Evolutionary conservation across 92 coral and sea anemone genomes (phyloP), one percentile per base, ranked within the genome.

Genomic region (Epizoanthus fatuus): DNA sequence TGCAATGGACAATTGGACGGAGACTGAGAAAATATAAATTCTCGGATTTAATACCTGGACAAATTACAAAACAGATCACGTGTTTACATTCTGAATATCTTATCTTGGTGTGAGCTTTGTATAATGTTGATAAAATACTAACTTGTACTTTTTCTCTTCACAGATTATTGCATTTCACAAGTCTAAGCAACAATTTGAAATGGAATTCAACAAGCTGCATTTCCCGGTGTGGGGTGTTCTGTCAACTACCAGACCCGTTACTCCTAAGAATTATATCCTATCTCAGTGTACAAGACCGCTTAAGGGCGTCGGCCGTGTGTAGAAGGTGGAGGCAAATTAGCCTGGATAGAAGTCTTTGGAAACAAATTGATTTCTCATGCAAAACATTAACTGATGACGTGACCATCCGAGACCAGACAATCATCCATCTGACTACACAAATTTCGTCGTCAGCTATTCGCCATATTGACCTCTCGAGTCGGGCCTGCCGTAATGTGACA

Each of bases 261-360:
- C 74, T 94, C 35, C 85, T 94, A 44, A 81, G 55, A 20, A 80
- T 94, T 35, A 57, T 94, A 54, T 67, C 84, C 11, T 86, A 91
- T 53, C 73, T 89, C 13, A 69, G 60, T 73, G 57, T 93, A 35
- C 88, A 90, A 49, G 98, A 94, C 57, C 73, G 89, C 11, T 66
- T 85, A 51, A 94, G 86, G 51, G 81, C 83, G 72, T 86, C 98
- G 2, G 70, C 91, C 38, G 98, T 87, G 39, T 94, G 95, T 76
- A 85, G 79, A 54, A 86, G 80, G 55, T 94, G 98, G 98, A 88
- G 86, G 44, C 91, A 95, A 44, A 90, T 92, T 22, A 77, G 95
- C 56, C 88, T 82, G 49, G 98, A 94, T 64, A 75, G 87, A 17
- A 85, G 90, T 57, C 84, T 94, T 39, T 94, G 98, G 98, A 62